These are phyloP conservation scores for Anthopleura xanthogrammica DNA, from an alignment of 92 coral and sea anemone species.

Conservation along the genomic window DNA sequence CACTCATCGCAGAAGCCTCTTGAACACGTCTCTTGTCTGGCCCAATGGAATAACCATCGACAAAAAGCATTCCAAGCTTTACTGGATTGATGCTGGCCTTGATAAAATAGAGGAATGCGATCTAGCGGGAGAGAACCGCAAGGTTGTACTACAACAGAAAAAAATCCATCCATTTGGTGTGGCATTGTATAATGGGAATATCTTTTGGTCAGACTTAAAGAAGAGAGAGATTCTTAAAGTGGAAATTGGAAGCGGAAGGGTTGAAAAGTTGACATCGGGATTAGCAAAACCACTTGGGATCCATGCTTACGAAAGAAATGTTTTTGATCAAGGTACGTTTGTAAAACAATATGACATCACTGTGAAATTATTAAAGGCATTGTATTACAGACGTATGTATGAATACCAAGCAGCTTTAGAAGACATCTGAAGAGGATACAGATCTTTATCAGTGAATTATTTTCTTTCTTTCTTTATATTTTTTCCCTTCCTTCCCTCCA, in stretches of 20 bases:
- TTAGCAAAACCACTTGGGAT: not conserved
- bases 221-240: not conserved
- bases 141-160: not conserved
- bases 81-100: conserved; percentile 64
- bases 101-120: conserved; percentile 28
- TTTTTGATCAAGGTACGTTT: not conserved
- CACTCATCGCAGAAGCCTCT: not conserved
- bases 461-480: too few species aligned
- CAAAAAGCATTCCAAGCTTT: conserved; percentile 29
- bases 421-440: too few species aligned
- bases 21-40: conserved; percentile 31
- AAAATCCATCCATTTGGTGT: not conserved
- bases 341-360: not conserved
- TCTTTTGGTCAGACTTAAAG: not conserved
- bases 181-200: not conserved
- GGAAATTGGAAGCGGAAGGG: not conserved
- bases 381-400: too few species aligned
- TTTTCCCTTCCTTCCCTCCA: too few species aligned
- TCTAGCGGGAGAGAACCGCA: conserved; percentile 1
- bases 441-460: too few species aligned
- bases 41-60: conserved; percentile 68
- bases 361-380: not conserved
- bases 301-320: not conserved
- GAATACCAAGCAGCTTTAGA: too few species aligned
- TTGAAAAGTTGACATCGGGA: not conserved